Evolutionary conservation across 1,140 invertebrate species (phyloP).

Genomic region (Hormaphis cornu): DNA sequence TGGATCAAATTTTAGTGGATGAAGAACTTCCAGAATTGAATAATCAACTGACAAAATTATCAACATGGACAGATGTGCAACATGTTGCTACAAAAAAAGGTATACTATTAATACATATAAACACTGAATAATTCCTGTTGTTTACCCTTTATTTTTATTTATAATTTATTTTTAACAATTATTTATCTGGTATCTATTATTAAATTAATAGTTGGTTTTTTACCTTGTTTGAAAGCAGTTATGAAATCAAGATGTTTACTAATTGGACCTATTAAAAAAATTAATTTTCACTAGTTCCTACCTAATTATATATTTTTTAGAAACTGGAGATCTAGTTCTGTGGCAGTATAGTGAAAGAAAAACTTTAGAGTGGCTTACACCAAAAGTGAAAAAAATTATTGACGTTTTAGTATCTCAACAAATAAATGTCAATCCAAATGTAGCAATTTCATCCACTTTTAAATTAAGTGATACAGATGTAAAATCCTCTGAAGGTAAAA

Average conservation of each 20-base stretch:
- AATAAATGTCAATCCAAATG: slow-evolving; percentile 56
- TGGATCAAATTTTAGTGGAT: slow-evolving; percentile 26
- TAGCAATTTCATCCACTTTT: slow-evolving; percentile 61
- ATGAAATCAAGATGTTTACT: too few species aligned
- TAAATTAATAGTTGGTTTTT: too few species aligned
- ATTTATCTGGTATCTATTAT: neutral
- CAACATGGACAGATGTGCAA: neutral
- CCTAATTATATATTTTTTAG: slow-evolving; percentile 37
- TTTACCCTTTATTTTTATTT: neutral
- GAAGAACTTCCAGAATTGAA: slow-evolving; percentile 6
- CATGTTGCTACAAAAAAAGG: neutral
- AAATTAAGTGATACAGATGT: slow-evolving; percentile 46
- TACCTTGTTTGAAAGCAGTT: too few species aligned
- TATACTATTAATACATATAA: neutral
- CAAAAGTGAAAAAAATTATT: slow-evolving; percentile 55
- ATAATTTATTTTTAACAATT: neutral
- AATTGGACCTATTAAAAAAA: too few species aligned
- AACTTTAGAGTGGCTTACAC: slow-evolving; percentile 58
- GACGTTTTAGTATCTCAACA: slow-evolving; percentile 56
- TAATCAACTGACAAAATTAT: neutral
- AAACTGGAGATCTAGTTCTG: slow-evolving; percentile 56
- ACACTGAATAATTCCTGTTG: neutral
- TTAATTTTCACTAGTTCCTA: too few species aligned
- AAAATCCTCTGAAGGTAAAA: slow-evolving; percentile 41
- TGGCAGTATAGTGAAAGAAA: slow-evolving; percentile 71